Base-by-base conservation (phyloP, 1,140 invertebrate species). In the Carposina sasakii region DNA sequence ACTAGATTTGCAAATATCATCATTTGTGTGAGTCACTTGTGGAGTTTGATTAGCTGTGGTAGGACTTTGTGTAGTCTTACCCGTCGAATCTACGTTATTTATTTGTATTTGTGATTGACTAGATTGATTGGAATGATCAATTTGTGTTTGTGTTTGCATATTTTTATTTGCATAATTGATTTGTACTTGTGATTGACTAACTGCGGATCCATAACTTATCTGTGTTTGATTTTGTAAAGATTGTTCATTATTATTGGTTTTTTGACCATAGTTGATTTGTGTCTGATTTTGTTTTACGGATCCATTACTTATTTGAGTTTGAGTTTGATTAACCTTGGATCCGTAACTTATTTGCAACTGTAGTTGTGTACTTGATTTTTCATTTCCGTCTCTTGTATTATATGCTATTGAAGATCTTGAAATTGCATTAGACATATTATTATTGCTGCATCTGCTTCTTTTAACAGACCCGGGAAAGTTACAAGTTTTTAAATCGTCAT, bases 401-500 rank as follows among this genome's bases (percentile, higher is more conserved):
- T n/a, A n/a, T n/a, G n/a, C n/a, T n/a, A n/a, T n/a, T n/a, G n/a
- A n/a, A n/a, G n/a, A n/a, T n/a, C n/a, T n/a, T n/a, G n/a, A n/a
- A n/a, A 33, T 50, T 26, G 21, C 24, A 19, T 43, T 37, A 1
- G 33, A 16, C 37, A 17, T 22, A 26, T 26, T 60, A 17, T 42
- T 54, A 48, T 57, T 49, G 8, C 67, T 60, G 56, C 81, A 84
- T 36, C 64, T 59, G 22, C 60, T 65, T 36, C 75, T 67, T 33
- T 75, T 70, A 19, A 90, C 88, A 37, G 87, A 87, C 86, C 86
- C 87, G 26, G 87, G 79, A 70, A 92, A 88, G 76, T 93, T 93
- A 71, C 92, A 94, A 8, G 85, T 86, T 73, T 88, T 76, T 39
- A 86, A 68, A 3, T 87, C 71, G 41, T 89, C 86, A 78, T 94